phyloP scores from a whole-genome alignment of 2,888 invertebrate genomes.

The Parnassius smintheus region DNA sequence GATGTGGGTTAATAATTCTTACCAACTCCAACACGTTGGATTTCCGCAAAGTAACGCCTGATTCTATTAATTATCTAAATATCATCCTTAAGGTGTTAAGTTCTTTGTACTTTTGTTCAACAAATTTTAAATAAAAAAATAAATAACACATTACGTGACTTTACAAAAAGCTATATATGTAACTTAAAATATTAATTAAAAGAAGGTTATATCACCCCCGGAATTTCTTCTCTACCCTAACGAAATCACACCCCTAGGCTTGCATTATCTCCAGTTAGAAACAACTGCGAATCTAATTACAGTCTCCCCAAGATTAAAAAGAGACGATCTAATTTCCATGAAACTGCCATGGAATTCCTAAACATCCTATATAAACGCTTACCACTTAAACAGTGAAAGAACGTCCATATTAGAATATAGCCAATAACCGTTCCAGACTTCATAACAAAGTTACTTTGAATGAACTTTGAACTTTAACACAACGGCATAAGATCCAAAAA shows the following conservation, averaged over 20 bases:
- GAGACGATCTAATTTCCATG: slow-evolving; percentile 16
- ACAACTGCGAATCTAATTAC: slow-evolving; percentile 5
- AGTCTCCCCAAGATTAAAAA: slow-evolving; percentile 9
- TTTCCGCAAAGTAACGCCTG: no score
- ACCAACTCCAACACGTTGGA: no score
- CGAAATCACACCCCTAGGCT: not conserved
- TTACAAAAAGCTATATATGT: no score
- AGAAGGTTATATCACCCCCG: no score
- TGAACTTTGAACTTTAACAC: not conserved
- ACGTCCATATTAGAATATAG: slow-evolving; percentile 19
- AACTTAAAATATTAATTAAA: no score
- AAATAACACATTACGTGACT: no score
- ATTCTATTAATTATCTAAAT: no score
- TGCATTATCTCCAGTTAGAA: not conserved
- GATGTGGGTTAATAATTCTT: no score
- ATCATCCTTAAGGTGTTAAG: no score
- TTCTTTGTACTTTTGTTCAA: no score
- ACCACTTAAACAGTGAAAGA: slow-evolving; percentile 22
- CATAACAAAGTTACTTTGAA: slow-evolving; percentile 9
- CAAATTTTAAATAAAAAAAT: no score
- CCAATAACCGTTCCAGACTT: slow-evolving; percentile 16
- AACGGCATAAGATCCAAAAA: not conserved
- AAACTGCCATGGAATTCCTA: slow-evolving; percentile 12
- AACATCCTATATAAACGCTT: slow-evolving; percentile 18
- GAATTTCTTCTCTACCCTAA: not conserved